Evolutionary conservation across 2,113 vertebrate species (phyloP).

Genomic region (Melanerpes formicivorus): DNA sequence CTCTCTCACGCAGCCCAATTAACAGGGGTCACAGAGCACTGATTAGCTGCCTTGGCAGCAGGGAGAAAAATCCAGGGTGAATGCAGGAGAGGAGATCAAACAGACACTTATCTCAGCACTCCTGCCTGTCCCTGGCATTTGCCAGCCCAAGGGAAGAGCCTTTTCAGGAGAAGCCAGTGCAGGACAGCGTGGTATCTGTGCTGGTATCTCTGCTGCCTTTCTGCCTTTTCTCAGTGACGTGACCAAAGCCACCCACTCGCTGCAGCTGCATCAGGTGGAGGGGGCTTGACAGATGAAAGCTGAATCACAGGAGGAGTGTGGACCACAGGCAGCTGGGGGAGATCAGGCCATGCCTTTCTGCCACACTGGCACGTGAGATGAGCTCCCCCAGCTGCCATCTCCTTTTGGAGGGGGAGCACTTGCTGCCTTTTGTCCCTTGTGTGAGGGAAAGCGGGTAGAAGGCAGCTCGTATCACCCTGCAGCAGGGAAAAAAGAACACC

Average conservation of each 20-base stretch:
- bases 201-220: conserved; percentile 16
- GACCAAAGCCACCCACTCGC: background rate
- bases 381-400: background rate
- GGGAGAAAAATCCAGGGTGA: conserved; percentile 53
- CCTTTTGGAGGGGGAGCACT: background rate
- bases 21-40: conserved; percentile 59
- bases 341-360: background rate
- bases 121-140: conserved; percentile 28
- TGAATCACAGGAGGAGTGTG: background rate
- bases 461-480: background rate
- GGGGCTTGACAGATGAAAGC: background rate
- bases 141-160: conserved; percentile 36
- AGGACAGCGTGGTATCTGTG: background rate
- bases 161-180: background rate
- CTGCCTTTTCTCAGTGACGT: conserved; percentile 32
- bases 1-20: conserved; percentile 46
- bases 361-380: background rate
- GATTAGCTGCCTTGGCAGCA: conserved; percentile 56
- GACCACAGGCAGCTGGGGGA: background rate
- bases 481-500: background rate
- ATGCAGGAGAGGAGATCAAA: conserved; percentile 50
- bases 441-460: background rate
- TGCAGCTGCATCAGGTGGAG: rapidly evolving
- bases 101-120: conserved; percentile 50
- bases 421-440: background rate